Percentiles rank a stretch among this genome's conserved stretches.
phyloP scores from a whole-genome alignment of 2,888 invertebrate species.

The Pycnomerus fuliginosus region DNA sequence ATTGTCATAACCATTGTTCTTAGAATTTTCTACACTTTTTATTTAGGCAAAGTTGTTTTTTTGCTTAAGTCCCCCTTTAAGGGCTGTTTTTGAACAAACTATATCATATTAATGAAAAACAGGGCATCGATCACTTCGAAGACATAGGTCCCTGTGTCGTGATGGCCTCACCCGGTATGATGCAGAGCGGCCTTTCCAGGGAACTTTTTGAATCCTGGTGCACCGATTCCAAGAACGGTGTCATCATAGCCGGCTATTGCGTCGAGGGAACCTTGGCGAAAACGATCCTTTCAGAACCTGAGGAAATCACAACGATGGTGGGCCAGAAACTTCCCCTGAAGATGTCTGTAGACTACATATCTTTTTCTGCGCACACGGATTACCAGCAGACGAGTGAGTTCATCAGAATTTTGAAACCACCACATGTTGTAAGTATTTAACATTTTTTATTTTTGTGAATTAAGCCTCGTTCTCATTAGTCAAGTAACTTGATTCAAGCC shows the following conservation, averaged over 20 bases:
- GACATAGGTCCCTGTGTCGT: slow-evolving; percentile 99
- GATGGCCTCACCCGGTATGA: slow-evolving; percentile 99
- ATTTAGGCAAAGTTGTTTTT: no score
- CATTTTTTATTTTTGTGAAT: slow-evolving; percentile 6
- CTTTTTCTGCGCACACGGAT: slow-evolving; percentile 98
- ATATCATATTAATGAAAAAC: no score
- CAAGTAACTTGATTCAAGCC: no score
- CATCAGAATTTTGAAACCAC: slow-evolving; percentile 88
- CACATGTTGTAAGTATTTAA: slow-evolving; percentile 75
- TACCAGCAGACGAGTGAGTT: slow-evolving; percentile 98
- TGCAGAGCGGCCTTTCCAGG: slow-evolving; percentile 96
- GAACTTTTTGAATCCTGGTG: slow-evolving; percentile 99
- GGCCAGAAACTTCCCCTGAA: slow-evolving; percentile 95
- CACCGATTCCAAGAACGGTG: slow-evolving; percentile 96
- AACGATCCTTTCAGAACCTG: slow-evolving; percentile 94
- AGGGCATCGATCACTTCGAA: slow-evolving; percentile 99
- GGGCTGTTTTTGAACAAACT: neutral
- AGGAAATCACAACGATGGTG: slow-evolving; percentile 92
- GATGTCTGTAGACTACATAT: slow-evolving; percentile 99
- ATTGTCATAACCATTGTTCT: no score
- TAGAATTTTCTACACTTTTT: no score
- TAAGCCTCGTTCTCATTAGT: no score
- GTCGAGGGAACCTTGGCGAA: slow-evolving; percentile 90
- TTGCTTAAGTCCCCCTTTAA: no score
- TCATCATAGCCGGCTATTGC: slow-evolving; percentile 96